Conservation (phyloP, 37 sponge, comb jelly and placozoan species). For the Haliclona indistincta region DNA sequence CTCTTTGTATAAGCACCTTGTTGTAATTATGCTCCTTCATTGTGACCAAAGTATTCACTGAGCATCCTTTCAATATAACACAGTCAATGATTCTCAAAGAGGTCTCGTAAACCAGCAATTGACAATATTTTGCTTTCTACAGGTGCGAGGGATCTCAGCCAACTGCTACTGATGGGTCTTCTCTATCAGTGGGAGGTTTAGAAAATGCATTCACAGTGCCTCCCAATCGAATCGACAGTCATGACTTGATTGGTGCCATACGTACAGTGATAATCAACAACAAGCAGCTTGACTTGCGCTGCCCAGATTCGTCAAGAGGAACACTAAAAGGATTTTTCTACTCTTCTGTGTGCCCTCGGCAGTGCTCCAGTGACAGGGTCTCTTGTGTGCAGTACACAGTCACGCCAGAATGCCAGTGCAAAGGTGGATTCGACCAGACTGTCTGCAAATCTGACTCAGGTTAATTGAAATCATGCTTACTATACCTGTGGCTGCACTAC, state of each 20-base stretch:
- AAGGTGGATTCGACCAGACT: background rate
- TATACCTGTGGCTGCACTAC: too few species aligned
- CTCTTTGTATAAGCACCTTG: too few species aligned
- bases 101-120: too few species aligned
- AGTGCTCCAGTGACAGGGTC: background rate
- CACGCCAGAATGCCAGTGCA: background rate
- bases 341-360: background rate
- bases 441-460: background rate
- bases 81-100: too few species aligned
- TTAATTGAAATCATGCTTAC: too few species aligned
- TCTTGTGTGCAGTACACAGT: background rate
- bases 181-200: constrained; percentile 45
- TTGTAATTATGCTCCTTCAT: too few species aligned
- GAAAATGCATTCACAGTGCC: constrained; percentile 2
- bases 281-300: constrained; percentile 22
- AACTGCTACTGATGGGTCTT: background rate
- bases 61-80: too few species aligned
- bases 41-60: too few species aligned
- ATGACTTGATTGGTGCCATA: constrained; percentile 42
- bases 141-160: too few species aligned
- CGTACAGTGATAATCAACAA: constrained; percentile 26
- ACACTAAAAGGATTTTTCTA: background rate
- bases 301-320: background rate
- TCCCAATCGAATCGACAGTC: background rate
- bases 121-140: too few species aligned